A percentile compares a stretch with the other conserved stretches of the same genome.
Evolutionary conservation across 1,140 invertebrate species (phyloP).

Genomic region (Trichomalopsis sarcophagae): DNA sequence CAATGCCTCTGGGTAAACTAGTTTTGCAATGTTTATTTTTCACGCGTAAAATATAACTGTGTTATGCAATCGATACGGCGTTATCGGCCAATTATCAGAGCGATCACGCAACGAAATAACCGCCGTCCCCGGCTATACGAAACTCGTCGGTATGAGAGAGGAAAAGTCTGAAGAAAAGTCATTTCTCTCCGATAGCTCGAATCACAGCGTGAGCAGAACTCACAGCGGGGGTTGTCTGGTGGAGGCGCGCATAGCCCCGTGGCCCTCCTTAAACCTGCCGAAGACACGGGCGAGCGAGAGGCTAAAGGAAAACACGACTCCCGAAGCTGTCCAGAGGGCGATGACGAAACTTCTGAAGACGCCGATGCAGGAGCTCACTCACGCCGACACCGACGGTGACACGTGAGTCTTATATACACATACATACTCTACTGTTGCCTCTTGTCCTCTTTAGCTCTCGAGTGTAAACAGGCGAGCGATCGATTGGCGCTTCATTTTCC

Average conservation of each 20-base stretch:
- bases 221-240: neutral
- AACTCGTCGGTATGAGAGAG: no score
- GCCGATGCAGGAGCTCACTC: conserved; percentile 52
- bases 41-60: no score
- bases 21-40: no score
- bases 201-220: neutral
- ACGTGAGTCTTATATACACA: conserved; percentile 59
- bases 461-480: neutral
- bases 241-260: conserved; percentile 53
- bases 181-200: conserved; percentile 5
- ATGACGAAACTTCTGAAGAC: conserved; percentile 64
- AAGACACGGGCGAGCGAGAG: conserved; percentile 57
- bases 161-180: no score
- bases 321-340: conserved; percentile 61
- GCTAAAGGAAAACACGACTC: conserved; percentile 59
- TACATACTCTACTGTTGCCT: no score
- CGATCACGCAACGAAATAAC: no score
- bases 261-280: conserved; percentile 64
- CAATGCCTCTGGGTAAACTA: no score
- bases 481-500: no score
- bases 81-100: no score
- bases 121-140: no score
- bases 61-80: no score
- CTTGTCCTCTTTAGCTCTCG: neutral
- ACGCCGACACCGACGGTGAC: conserved; percentile 62